Conservation (phyloP, 37 sponge, comb jelly and placozoan genomes). For the Haliclona indistincta region DNA sequence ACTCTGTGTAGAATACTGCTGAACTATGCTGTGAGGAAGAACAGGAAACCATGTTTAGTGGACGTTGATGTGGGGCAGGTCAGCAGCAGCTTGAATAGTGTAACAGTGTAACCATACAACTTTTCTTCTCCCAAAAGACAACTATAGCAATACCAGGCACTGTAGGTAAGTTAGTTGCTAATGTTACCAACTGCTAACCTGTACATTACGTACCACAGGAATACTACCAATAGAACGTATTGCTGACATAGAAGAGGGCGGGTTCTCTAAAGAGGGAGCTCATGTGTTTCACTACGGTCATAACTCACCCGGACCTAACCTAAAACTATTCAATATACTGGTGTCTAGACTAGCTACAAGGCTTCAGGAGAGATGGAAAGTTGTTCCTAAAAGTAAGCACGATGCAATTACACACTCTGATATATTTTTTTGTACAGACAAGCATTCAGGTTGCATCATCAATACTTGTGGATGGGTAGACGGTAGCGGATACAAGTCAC, state of each 20-base stretch:
- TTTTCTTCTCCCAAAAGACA: not conserved
- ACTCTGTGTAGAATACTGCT: constrained; percentile 81
- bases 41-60: constrained; percentile 75
- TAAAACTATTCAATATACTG: constrained; percentile 75
- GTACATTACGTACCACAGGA: not conserved
- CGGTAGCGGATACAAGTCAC: constrained; percentile 82
- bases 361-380: constrained; percentile 66
- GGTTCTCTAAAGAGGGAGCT: constrained; percentile 74
- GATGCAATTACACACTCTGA: not conserved
- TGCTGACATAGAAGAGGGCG: constrained; percentile 60
- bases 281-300: constrained; percentile 89
- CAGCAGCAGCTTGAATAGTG: not conserved
- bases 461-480: constrained; percentile 98
- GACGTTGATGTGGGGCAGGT: constrained; percentile 96
- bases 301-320: constrained; percentile 65
- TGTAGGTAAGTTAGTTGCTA: not conserved
- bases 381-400: constrained; percentile 52
- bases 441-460: constrained; percentile 83
- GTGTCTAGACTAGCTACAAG: constrained; percentile 58
- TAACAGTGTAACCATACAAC: not conserved
- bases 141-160: not conserved
- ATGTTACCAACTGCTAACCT: not conserved
- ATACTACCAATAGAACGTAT: constrained; percentile 61
- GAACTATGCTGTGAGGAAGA: constrained; percentile 85
- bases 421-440: constrained; percentile 21